phyloP scores from a whole-genome alignment of 2,113 vertebrate genomes.

The Leuciscus idus region DNA sequence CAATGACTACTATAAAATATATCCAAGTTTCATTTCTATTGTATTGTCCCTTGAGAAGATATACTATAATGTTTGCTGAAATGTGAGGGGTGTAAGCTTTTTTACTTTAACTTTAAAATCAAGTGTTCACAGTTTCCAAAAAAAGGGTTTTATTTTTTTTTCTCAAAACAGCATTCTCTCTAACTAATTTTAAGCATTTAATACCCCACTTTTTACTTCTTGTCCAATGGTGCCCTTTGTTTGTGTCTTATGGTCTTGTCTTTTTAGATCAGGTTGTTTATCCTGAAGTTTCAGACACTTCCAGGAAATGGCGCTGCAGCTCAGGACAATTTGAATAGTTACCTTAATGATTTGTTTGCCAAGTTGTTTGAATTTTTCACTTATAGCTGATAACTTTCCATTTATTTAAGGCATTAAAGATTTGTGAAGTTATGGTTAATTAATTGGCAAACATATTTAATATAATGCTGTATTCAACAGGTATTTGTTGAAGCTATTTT shows the following conservation, averaged over 20 bases:
- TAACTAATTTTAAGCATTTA: neutral
- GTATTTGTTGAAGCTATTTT: neutral
- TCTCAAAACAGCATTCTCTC: neutral
- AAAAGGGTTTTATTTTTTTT: neutral
- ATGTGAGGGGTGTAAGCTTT: no score
- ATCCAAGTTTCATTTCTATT: no score
- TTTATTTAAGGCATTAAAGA: neutral
- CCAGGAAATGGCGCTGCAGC: constrained; percentile 41
- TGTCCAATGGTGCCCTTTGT: constrained; percentile 14
- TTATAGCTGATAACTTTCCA: neutral
- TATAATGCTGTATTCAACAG: neutral
- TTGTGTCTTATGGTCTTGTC: constrained; percentile 24
- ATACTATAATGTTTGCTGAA: no score
- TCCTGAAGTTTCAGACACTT: constrained; percentile 21
- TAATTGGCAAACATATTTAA: neutral
- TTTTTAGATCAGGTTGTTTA: constrained; percentile 49
- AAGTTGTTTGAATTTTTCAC: neutral
- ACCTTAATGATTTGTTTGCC: constrained; percentile 61
- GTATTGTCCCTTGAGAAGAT: no score
- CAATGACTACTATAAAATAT: no score
- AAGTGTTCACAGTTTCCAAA: neutral
- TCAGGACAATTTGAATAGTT: constrained; percentile 51
- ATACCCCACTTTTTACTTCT: neutral
- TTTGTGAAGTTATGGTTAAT: neutral
- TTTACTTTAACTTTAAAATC: no score